phyloP scores from a whole-genome alignment of 2,113 vertebrate genomes.

The Gadus chalcogrammus region DNA sequence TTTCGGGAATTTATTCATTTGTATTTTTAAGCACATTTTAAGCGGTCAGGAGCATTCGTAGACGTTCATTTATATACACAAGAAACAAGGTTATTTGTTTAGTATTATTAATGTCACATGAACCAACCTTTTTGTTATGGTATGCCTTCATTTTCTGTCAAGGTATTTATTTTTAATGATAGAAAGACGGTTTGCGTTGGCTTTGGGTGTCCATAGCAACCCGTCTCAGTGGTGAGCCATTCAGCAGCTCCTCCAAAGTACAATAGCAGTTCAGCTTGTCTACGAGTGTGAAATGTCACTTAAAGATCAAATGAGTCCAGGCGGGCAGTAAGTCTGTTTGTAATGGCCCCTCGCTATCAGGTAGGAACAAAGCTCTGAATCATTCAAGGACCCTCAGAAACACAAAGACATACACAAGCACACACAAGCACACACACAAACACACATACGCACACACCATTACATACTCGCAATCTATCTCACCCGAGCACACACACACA shows the following conservation, averaged over 20 bases:
- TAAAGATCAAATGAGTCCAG: neutral
- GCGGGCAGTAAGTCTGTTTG: slow-evolving; percentile 9
- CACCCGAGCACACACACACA: slow-evolving; percentile 1
- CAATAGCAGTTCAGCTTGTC: neutral
- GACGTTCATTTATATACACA: no score
- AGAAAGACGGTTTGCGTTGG: no score
- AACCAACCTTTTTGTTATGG: no score
- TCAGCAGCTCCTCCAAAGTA: neutral
- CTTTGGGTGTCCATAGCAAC: no score
- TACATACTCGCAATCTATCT: neutral
- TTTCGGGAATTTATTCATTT: no score
- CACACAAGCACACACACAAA: slow-evolving; percentile 8
- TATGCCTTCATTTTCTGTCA: no score
- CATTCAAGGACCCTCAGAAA: neutral
- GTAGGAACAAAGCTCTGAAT: slow-evolving; percentile 14
- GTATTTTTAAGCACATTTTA: no score
- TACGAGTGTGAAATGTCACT: neutral
- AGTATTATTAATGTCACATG: no score
- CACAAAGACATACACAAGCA: neutral
- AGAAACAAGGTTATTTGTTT: no score
- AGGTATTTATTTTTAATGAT: no score
- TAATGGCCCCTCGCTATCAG: slow-evolving; percentile 2
- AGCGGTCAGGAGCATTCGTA: no score
- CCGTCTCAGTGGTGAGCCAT: neutral
- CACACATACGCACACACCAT: neutral